A percentile compares a stretch with the other conserved stretches of the same genome.
phyloP scores from a whole-genome alignment of 2,888 invertebrate species.

The Thymelicus sylvestris region DNA sequence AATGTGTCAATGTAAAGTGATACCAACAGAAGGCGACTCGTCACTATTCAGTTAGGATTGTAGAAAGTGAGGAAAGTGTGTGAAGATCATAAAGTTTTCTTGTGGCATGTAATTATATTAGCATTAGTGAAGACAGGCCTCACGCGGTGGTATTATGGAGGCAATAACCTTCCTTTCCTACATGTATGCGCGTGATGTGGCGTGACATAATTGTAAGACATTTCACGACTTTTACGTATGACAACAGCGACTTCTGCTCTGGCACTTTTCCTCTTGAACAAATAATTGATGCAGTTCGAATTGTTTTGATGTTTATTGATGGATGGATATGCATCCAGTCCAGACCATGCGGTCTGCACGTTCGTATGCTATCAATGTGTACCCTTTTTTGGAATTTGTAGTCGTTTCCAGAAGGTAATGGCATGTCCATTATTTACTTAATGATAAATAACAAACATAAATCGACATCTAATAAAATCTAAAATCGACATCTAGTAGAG shows the following conservation, averaged over 20 bases:
- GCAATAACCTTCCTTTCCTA: conserved; percentile 20
- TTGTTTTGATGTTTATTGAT: too few species aligned
- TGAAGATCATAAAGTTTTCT: conserved; percentile 39
- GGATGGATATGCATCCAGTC: too few species aligned
- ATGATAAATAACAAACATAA: too few species aligned
- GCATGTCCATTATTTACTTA: too few species aligned
- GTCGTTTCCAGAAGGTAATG: too few species aligned
- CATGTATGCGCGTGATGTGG: conserved; percentile 1
- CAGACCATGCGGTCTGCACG: too few species aligned
- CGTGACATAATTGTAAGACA: neutral
- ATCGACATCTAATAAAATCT: too few species aligned
- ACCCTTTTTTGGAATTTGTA: too few species aligned
- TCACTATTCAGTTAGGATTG: conserved; percentile 35
- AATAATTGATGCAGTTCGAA: too few species aligned
- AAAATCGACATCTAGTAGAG: too few species aligned
- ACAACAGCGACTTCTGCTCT: neutral
- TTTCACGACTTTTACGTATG: neutral
- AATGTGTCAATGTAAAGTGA: conserved; percentile 9
- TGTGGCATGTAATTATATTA: conserved; percentile 34
- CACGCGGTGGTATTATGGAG: conserved; percentile 14
- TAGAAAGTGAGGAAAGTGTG: conserved; percentile 46
- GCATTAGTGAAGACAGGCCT: conserved; percentile 31
- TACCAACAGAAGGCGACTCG: conserved; percentile 32
- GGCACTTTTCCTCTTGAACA: too few species aligned
- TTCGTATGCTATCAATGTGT: too few species aligned